phyloP scores from a whole-genome alignment of 1,140 invertebrate species.

The Gryon sp. region DNA sequence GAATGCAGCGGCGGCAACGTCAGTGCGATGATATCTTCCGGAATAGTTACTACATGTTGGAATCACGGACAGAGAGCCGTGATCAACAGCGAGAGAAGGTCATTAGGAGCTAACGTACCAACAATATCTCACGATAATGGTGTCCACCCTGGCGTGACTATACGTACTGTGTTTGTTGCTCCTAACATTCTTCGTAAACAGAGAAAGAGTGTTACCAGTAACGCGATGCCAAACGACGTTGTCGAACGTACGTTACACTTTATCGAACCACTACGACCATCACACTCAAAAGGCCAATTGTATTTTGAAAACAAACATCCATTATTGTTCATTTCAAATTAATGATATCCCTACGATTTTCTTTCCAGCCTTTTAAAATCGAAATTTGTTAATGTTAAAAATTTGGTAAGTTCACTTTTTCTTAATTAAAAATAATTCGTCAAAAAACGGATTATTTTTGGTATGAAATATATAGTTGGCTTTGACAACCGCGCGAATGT shows the following conservation, averaged over 20 bases:
- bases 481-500: too few species aligned
- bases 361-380: too few species aligned
- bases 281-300: not conserved
- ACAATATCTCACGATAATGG: constrained; percentile 65
- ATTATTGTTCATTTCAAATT: too few species aligned
- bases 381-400: too few species aligned
- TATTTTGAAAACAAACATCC: not conserved
- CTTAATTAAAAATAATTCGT: too few species aligned
- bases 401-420: too few species aligned
- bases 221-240: constrained; percentile 15
- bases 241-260: constrained; percentile 55
- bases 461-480: too few species aligned
- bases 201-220: constrained; percentile 44
- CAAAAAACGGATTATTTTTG: too few species aligned
- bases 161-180: constrained; percentile 41
- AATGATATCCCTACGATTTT: too few species aligned
- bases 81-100: constrained; percentile 60
- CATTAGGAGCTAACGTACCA: constrained; percentile 64
- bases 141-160: constrained; percentile 64
- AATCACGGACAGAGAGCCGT: constrained; percentile 54
- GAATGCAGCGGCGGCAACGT: constrained; percentile 43
- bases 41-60: constrained; percentile 58
- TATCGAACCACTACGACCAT: constrained; percentile 35
- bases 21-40: constrained; percentile 63
- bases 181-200: constrained; percentile 61